These are phyloP conservation scores for Notospermus geniculatus DNA, from an alignment of 1,140 invertebrate species.

Conservation along the genomic window DNA sequence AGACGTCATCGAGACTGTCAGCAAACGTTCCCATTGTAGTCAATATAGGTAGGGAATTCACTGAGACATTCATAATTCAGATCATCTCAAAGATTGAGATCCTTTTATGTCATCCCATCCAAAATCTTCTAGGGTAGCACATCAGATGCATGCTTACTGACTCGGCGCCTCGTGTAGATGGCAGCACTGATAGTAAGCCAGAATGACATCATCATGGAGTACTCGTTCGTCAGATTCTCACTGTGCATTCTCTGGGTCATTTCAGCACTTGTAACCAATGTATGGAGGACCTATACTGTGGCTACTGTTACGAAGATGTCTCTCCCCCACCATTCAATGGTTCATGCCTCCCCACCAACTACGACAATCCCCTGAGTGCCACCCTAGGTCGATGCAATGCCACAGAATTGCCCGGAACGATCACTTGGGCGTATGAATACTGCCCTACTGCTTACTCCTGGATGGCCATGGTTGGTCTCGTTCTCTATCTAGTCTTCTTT, in stretches of 20 bases:
- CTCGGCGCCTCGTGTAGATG: no score
- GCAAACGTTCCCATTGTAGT: conserved; percentile 28
- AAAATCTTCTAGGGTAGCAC: no score
- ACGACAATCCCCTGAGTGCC: conserved; percentile 41
- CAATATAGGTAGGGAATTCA: conserved; percentile 38
- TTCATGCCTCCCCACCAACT: conserved; percentile 44
- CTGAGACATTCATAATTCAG: no score
- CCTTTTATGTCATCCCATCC: no score
- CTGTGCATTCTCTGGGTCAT: not conserved
- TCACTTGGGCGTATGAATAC: conserved; percentile 56
- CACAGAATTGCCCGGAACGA: conserved; percentile 21
- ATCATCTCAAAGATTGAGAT: no score
- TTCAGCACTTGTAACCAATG: conserved; percentile 57
- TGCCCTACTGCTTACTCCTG: conserved; percentile 60
- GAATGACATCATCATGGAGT: no score
- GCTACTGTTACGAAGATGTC: conserved; percentile 57
- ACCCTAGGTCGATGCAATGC: conserved; percentile 37
- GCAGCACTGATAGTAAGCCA: no score
- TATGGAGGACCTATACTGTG: conserved; percentile 54
- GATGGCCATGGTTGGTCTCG: conserved; percentile 60
- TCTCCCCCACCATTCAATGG: conserved; percentile 32
- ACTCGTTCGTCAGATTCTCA: no score
- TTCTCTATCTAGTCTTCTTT: conserved; percentile 60
- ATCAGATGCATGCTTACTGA: no score
- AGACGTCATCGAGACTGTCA: conserved; percentile 30